Conservation (phyloP, 1,140 invertebrate species). For the Penaeus indicus region DNA sequence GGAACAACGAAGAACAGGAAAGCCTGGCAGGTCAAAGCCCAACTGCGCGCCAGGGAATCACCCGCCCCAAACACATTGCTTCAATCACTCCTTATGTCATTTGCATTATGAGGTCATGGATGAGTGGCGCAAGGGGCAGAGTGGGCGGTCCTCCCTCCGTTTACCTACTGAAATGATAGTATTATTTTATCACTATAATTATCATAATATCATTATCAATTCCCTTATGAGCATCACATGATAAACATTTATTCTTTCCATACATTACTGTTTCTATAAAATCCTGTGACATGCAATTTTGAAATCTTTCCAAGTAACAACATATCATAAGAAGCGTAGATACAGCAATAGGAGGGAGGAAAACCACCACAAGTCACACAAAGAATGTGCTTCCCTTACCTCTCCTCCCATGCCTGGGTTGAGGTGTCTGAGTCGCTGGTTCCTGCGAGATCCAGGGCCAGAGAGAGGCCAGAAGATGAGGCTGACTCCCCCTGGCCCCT, state of each 20-base stretch:
- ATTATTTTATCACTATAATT: not conserved
- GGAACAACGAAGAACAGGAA: slow-evolving; percentile 65
- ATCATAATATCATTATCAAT: no score
- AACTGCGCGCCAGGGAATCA: slow-evolving; percentile 21
- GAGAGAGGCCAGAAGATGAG: slow-evolving; percentile 46
- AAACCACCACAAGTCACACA: not conserved
- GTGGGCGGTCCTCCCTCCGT: slow-evolving; percentile 79
- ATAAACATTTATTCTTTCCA: no score
- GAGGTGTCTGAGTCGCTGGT: slow-evolving; percentile 54
- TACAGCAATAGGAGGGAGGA: no score
- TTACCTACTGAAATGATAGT: slow-evolving; percentile 74
- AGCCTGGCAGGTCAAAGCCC: slow-evolving; percentile 45
- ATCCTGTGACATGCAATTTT: no score
- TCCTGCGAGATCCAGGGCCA: slow-evolving; percentile 38
- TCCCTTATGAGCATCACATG: no score
- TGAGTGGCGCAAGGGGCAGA: slow-evolving; percentile 73
- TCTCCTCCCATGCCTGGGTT: slow-evolving; percentile 46
- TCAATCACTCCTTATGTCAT: slow-evolving; percentile 58
- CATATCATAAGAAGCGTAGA: no score
- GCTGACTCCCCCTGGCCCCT: slow-evolving; percentile 24
- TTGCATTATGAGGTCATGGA: slow-evolving; percentile 62
- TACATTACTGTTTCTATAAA: no score
- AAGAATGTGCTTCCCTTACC: slow-evolving; percentile 31
- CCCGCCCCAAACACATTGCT: slow-evolving; percentile 54
- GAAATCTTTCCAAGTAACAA: no score